phyloP scores from a whole-genome alignment of 1,140 invertebrate genomes.

The Hyphantria cunea region DNA sequence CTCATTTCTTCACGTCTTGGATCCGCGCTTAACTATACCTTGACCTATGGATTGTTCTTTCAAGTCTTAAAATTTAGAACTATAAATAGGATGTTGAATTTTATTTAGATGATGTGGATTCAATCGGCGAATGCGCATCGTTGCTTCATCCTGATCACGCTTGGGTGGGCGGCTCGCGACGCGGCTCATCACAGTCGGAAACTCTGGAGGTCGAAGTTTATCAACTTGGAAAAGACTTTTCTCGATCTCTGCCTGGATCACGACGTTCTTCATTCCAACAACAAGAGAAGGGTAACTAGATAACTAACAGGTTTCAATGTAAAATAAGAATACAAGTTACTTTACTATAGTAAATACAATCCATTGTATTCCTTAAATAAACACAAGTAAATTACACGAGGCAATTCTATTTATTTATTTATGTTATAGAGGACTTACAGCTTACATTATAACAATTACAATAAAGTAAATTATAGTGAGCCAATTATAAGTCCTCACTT shows the following conservation, averaged over 20 bases:
- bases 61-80: background rate
- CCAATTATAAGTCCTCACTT: no score
- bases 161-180: conserved; percentile 87
- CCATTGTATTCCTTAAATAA: no score
- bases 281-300: conserved; percentile 76
- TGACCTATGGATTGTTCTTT: conserved; percentile 17
- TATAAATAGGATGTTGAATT: conserved; percentile 8
- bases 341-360: no score
- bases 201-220: conserved; percentile 92
- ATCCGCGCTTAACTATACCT: conserved; percentile 28
- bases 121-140: conserved; percentile 87
- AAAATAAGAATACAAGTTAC: no score
- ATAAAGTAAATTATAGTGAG: no score
- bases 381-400: no score
- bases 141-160: conserved; percentile 93
- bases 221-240: conserved; percentile 92
- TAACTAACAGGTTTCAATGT: no score
- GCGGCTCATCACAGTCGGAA: conserved; percentile 92
- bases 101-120: conserved; percentile 85
- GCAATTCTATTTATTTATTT: no score
- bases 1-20: conserved; percentile 2
- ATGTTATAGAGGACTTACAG: no score
- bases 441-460: no score
- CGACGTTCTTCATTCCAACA: conserved; percentile 91
- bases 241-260: conserved; percentile 91